phyloP scores from a whole-genome alignment of 2,797 vertebrate species.

The Danio aesculapii region DNA sequence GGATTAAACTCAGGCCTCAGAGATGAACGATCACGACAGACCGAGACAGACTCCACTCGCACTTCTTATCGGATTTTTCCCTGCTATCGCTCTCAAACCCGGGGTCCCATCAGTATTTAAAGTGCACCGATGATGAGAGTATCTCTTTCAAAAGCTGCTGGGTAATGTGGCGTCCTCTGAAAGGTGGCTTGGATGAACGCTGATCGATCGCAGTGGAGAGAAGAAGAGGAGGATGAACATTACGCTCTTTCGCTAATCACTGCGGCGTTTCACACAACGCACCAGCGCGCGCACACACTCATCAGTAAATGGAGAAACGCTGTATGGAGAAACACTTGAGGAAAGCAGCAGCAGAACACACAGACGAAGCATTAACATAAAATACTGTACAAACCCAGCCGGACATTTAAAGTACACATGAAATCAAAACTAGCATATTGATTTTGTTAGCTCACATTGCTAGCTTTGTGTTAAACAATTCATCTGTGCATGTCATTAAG shows the following conservation, averaged over 20 bases:
- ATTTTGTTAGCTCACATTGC: no score
- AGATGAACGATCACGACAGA: slow-evolving; percentile 15
- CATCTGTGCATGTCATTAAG: no score
- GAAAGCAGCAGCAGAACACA: background rate
- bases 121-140: background rate
- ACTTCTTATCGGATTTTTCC: background rate
- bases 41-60: background rate
- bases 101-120: slow-evolving; percentile 3
- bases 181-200: slow-evolving; percentile 24
- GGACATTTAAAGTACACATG: no score
- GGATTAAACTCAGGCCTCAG: slow-evolving; percentile 9
- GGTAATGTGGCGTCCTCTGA: slow-evolving; percentile 16
- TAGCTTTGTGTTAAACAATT: no score
- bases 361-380: background rate
- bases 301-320: slow-evolving; percentile 1
- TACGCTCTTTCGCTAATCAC: background rate
- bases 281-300: background rate
- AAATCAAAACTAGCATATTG: no score
- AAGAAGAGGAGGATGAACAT: background rate
- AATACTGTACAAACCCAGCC: background rate
- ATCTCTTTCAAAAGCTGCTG: slow-evolving; percentile 3
- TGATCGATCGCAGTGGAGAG: slow-evolving; percentile 6
- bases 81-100: background rate
- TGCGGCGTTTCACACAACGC: background rate
- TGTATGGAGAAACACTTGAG: background rate